Percentiles rank a stretch among this genome's conserved stretches.
Conservation (phyloP, 2,113 vertebrate genomes). For the Marmota monax region DNA sequence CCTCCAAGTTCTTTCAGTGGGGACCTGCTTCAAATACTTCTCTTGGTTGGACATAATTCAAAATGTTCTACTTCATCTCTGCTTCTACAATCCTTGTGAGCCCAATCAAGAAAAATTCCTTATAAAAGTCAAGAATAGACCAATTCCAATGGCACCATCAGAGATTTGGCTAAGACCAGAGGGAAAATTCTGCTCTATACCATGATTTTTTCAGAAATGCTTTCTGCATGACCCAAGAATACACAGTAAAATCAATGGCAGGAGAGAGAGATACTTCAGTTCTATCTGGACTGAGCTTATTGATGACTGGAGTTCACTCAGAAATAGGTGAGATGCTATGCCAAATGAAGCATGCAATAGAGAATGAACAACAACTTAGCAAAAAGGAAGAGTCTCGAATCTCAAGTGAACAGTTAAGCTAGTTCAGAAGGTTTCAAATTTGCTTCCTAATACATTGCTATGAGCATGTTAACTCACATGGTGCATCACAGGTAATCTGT, state of each 20-base stretch:
- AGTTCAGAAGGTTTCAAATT: background rate
- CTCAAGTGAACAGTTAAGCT: background rate
- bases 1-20: constrained; percentile 38
- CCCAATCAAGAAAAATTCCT: background rate
- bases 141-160: background rate
- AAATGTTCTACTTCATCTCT: constrained; percentile 44
- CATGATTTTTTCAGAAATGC: background rate
- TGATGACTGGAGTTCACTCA: background rate
- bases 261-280: background rate
- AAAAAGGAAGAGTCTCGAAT: background rate
- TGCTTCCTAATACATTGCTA: background rate
- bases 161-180: background rate
- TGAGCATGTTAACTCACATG: background rate
- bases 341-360: background rate
- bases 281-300: background rate
- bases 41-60: constrained; percentile 50
- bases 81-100: constrained; percentile 51
- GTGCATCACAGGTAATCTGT: background rate
- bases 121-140: background rate
- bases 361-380: background rate
- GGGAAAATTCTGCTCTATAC: background rate
- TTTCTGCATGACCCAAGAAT: background rate
- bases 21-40: background rate
- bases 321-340: background rate
- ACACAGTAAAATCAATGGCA: background rate